Conservation (phyloP, 1,140 invertebrate genomes). For the Chelonus insularis region DNA sequence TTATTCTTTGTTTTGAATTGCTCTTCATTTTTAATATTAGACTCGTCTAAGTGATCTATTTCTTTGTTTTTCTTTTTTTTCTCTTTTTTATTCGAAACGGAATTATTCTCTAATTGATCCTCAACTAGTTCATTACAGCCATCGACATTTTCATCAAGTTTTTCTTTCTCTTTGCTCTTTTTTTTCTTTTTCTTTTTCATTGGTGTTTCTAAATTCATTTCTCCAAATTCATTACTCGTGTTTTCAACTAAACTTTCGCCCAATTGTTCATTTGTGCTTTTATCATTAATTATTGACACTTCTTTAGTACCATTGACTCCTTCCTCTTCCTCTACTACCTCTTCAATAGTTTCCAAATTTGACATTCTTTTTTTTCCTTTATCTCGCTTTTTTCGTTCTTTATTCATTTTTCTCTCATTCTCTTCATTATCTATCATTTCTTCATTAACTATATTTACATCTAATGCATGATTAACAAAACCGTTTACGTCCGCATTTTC, state of each 20-base stretch:
- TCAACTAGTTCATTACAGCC: background rate
- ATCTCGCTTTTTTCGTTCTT: slow-evolving; percentile 35
- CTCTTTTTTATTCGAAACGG: no score
- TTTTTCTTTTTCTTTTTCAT: slow-evolving; percentile 36
- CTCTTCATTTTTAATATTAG: no score
- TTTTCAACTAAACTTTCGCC: slow-evolving; percentile 16
- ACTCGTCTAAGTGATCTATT: no score
- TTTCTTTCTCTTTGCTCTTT: slow-evolving; percentile 17
- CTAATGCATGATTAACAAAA: slow-evolving; percentile 43
- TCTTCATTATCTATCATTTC: slow-evolving; percentile 45
- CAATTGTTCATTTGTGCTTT: background rate
- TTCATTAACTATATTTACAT: slow-evolving; percentile 33
- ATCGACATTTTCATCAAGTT: no score
- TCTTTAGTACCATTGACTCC: no score
- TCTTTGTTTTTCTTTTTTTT: no score
- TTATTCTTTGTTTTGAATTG: slow-evolving; percentile 34
- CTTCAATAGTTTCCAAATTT: slow-evolving; percentile 46
- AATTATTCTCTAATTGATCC: no score
- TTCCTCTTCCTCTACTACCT: slow-evolving; percentile 43
- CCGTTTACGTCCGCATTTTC: background rate
- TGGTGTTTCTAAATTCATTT: slow-evolving; percentile 18
- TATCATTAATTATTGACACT: no score
- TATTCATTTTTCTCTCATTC: slow-evolving; percentile 42
- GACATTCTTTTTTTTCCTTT: slow-evolving; percentile 34
- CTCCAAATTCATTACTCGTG: background rate